Conservation (phyloP, 2,113 vertebrate genomes). For the Ranitomeya variabilis region DNA sequence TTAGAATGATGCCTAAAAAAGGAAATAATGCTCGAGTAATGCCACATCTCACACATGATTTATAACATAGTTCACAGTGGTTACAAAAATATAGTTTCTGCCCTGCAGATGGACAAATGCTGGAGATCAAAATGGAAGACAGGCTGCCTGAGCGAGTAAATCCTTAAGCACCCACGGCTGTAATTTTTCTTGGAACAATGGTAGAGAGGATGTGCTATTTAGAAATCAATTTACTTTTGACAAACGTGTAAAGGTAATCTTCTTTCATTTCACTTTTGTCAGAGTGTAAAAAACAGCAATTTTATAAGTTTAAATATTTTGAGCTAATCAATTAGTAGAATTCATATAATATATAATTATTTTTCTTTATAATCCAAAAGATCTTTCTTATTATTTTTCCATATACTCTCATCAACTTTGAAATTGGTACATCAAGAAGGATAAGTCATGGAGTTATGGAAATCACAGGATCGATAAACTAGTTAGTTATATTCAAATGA, state of each 20-base stretch:
- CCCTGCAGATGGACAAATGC: slow-evolving; percentile 43
- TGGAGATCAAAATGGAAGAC: slow-evolving; percentile 26
- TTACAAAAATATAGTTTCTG: slow-evolving; percentile 42
- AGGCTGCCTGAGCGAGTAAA: slow-evolving; percentile 39
- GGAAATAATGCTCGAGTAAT: slow-evolving; percentile 24
- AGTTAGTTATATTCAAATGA: too few species aligned
- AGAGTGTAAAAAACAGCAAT: not conserved
- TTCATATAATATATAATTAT: not conserved
- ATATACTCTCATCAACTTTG: too few species aligned
- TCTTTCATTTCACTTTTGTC: not conserved
- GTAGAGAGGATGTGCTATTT: not conserved
- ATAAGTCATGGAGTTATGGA: too few species aligned
- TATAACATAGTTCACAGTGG: slow-evolving; percentile 31
- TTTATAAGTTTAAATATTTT: not conserved
- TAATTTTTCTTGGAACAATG: slow-evolving; percentile 33
- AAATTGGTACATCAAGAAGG: too few species aligned
- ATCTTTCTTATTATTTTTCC: not conserved
- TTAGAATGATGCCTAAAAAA: slow-evolving; percentile 16
- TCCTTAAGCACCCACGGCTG: slow-evolving; percentile 25
- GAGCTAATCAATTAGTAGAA: not conserved
- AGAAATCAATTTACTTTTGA: slow-evolving; percentile 26
- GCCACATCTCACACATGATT: slow-evolving; percentile 35
- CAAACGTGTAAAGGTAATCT: slow-evolving; percentile 29
- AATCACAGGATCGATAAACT: too few species aligned
- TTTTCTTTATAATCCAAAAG: not conserved